phyloP scores from a whole-genome alignment of 2,113 vertebrate genomes.

The Rhinolophus ferrumequinum region DNA sequence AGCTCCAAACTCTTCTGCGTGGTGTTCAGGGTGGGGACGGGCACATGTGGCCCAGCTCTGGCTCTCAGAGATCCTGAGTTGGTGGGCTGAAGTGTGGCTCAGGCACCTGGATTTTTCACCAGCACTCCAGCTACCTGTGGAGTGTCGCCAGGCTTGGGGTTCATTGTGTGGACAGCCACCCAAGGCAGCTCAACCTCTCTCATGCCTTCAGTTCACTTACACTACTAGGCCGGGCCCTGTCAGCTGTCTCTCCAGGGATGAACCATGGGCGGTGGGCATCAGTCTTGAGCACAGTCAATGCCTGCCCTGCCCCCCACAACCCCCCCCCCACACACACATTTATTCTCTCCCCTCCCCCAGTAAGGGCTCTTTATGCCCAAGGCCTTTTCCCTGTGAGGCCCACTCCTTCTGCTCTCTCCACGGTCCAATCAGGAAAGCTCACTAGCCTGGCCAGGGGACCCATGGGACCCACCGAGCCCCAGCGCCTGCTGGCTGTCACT shows the following conservation, averaged over 20 bases:
- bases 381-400: not conserved
- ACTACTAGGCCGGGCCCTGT: accelerated
- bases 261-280: accelerated
- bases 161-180: not conserved
- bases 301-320: too few relatives aligned
- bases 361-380: not conserved
- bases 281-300: not conserved
- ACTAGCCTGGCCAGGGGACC: not conserved
- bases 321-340: not conserved
- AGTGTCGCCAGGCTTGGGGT: not conserved
- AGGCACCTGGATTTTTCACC: not conserved
- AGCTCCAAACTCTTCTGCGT: not conserved
- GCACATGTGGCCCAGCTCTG: not conserved
- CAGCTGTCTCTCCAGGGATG: not conserved
- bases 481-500: not conserved
- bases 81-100: not conserved
- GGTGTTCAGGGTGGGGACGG: accelerated
- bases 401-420: not conserved
- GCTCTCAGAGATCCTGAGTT: not conserved
- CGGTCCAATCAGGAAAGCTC: not conserved
- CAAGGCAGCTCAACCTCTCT: too few relatives aligned
- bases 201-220: not conserved
- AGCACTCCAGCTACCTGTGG: not conserved
- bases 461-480: not conserved
- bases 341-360: not conserved